Evolutionary conservation across 1,140 invertebrate genomes (phyloP).

Genomic region (Bombus terrestris): DNA sequence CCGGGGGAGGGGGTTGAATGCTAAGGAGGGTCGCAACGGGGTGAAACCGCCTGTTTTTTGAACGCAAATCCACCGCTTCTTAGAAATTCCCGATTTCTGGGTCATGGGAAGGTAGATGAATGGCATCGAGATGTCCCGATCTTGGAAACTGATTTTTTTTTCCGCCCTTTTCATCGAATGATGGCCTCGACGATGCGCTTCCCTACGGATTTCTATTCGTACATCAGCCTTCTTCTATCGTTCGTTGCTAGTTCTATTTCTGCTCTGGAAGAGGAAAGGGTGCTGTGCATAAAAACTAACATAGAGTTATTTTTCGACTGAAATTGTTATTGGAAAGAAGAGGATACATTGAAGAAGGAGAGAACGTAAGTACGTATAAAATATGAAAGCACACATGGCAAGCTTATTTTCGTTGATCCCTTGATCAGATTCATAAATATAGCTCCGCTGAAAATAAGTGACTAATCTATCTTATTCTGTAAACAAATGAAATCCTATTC

Average conservation of each 20-base stretch:
- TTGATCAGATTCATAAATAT: too few relatives aligned
- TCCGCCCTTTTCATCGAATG: constrained; percentile 32
- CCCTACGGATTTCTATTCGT: constrained; percentile 34
- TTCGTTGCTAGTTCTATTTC: constrained; percentile 57
- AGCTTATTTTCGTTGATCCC: too few relatives aligned
- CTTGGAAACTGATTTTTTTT: constrained; percentile 79
- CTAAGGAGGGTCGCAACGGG: constrained; percentile 75
- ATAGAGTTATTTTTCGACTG: neutral
- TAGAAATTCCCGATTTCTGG: constrained; percentile 79
- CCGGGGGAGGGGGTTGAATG: constrained; percentile 30
- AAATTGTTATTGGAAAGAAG: neutral
- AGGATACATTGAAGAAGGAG: neutral
- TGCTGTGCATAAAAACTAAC: constrained; percentile 49
- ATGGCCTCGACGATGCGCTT: constrained; percentile 9
- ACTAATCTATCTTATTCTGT: too few relatives aligned
- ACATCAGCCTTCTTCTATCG: constrained; percentile 22
- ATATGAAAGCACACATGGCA: too few relatives aligned
- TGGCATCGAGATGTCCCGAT: constrained; percentile 72
- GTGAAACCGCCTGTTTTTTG: constrained; percentile 79
- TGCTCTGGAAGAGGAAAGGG: constrained; percentile 64
- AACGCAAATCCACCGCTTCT: constrained; percentile 75
- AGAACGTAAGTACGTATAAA: neutral
- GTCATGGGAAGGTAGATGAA: constrained; percentile 81
- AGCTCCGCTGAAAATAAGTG: too few relatives aligned
- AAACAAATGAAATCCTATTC: too few relatives aligned